phyloP scores from a whole-genome alignment of 2,797 vertebrate species.

The Leptodactylus fallax region DNA sequence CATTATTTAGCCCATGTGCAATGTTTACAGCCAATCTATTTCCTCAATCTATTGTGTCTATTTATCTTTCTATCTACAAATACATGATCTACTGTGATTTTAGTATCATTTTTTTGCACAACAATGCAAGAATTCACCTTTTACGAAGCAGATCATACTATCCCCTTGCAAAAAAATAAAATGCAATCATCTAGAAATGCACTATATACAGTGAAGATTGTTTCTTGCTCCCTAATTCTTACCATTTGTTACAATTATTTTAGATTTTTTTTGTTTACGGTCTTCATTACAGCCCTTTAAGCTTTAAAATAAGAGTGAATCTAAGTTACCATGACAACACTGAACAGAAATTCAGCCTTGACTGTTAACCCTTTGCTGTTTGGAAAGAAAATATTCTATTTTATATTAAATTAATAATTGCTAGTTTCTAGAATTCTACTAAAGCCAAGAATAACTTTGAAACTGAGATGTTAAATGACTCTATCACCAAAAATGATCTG shows the following conservation, averaged over 20 bases:
- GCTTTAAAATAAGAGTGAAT: not conserved
- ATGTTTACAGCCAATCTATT: too few species aligned
- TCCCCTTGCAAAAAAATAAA: not conserved
- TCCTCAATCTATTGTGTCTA: too few species aligned
- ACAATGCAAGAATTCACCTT: not conserved
- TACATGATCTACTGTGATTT: too few species aligned
- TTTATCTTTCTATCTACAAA: too few species aligned
- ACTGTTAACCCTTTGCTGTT: constrained; percentile 11
- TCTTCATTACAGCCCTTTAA: not conserved
- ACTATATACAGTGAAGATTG: not conserved
- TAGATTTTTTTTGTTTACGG: not conserved
- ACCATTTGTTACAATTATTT: constrained; percentile 3
- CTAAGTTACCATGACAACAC: constrained; percentile 41
- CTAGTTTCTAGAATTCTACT: not conserved
- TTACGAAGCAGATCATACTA: not conserved
- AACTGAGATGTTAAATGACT: too few species aligned
- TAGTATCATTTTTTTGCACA: not conserved
- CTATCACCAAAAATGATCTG: too few species aligned
- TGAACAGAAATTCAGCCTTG: constrained; percentile 5
- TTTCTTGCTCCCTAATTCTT: not conserved
- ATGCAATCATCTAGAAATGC: not conserved
- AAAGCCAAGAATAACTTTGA: too few species aligned
- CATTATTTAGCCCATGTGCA: too few species aligned
- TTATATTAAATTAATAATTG: not conserved
- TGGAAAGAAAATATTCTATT: not conserved